These are phyloP conservation scores for Ophion ellenae DNA, from an alignment of 2,888 invertebrate species.

Conservation along the genomic window DNA sequence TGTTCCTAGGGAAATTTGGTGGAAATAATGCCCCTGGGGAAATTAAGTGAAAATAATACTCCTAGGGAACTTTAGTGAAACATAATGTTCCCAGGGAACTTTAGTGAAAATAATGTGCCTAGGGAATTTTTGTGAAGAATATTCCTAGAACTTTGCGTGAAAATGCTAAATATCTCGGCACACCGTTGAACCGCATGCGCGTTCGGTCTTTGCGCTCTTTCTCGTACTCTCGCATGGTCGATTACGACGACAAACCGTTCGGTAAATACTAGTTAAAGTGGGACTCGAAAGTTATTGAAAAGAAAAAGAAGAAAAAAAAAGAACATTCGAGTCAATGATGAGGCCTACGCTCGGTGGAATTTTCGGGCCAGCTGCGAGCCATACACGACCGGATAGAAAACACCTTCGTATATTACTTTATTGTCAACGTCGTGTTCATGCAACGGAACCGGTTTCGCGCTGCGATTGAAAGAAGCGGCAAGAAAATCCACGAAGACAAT, in stretches of 20 bases:
- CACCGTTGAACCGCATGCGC: too few species aligned
- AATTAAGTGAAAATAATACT: too few species aligned
- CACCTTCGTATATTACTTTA: slow-evolving; percentile 33
- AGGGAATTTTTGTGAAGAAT: too few species aligned
- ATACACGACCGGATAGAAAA: slow-evolving; percentile 9
- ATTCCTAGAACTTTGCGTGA: too few species aligned
- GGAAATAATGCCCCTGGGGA: too few species aligned
- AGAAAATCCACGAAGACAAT: slow-evolving; percentile 36
- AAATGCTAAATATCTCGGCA: too few species aligned
- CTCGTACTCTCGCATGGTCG: too few species aligned
- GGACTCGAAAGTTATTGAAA: slow-evolving; percentile 12
- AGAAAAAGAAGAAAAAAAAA: neutral
- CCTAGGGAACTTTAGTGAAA: too few species aligned
- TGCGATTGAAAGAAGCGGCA: slow-evolving; percentile 26
- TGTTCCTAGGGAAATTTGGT: too few species aligned
- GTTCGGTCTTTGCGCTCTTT: too few species aligned
- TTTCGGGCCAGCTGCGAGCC: slow-evolving; percentile 17
- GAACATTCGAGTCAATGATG: slow-evolving; percentile 9
- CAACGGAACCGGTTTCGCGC: slow-evolving; percentile 49
- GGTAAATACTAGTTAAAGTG: neutral
- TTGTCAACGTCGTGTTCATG: slow-evolving; percentile 27
- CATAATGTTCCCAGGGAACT: too few species aligned
- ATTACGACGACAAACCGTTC: neutral
- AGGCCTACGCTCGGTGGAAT: slow-evolving; percentile 32
- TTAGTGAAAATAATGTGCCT: too few species aligned